Conservation (phyloP, 2,888 invertebrate species). For the Chaitophorus viminalis region DNA sequence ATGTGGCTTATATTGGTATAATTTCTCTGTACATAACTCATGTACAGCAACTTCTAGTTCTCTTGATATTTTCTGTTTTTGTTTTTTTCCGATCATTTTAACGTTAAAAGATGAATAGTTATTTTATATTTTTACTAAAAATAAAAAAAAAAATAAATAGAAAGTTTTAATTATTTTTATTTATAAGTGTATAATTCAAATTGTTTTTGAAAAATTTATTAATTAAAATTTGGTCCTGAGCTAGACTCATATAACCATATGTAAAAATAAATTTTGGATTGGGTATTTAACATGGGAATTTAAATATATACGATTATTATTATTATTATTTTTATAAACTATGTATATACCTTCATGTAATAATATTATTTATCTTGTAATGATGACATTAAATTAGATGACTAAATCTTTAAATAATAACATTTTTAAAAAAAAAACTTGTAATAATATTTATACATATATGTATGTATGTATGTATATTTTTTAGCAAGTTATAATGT, state of each 20-base stretch:
- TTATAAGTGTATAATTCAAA: constrained; percentile 17
- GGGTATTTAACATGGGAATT: constrained; percentile 54
- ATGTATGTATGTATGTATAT: constrained; percentile 2
- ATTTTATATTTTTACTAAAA: constrained; percentile 38
- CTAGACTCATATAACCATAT: neutral
- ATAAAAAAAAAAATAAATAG: constrained; percentile 13
- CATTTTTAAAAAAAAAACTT: constrained; percentile 19
- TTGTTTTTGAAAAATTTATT: neutral
- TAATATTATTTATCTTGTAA: neutral
- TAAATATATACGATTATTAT: constrained; percentile 34
- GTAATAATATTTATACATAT: neutral
- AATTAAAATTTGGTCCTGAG: constrained; percentile 34
- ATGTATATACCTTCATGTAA: constrained; percentile 7
- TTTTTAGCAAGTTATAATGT: constrained; percentile 29
- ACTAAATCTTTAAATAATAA: constrained; percentile 16
- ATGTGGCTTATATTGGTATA: constrained; percentile 20
- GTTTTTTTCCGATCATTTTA: constrained; percentile 42
- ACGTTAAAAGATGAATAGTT: constrained; percentile 21
- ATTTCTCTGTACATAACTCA: constrained; percentile 45
- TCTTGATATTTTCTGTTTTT: constrained; percentile 44
- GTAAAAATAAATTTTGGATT: constrained; percentile 41
- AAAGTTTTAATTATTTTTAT: neutral
- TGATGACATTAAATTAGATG: constrained; percentile 12
- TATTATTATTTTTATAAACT: constrained; percentile 35
- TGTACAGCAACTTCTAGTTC: constrained; percentile 50